These are phyloP conservation scores for Takifugu ocellatus DNA, from an alignment of 2,797 vertebrate genomes.

Conservation along the genomic window DNA sequence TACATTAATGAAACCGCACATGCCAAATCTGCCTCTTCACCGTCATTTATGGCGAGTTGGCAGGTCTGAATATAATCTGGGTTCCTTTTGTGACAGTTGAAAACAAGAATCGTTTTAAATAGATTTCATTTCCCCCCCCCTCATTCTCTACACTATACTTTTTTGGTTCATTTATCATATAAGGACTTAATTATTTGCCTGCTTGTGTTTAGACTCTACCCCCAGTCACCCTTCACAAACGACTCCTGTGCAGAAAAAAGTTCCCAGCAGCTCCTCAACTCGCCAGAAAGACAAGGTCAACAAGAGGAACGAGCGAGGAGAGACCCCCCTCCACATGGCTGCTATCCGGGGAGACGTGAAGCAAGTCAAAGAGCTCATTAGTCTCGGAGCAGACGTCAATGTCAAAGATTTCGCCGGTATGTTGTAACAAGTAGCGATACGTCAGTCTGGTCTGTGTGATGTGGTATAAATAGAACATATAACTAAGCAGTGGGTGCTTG, in stretches of 20 bases:
- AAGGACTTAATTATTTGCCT: slow-evolving; percentile 1
- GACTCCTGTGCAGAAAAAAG: slow-evolving; percentile 90
- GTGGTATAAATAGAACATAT: slow-evolving; percentile 9
- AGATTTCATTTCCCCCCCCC: background rate
- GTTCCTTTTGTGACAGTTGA: too few relatives aligned
- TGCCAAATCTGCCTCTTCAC: background rate
- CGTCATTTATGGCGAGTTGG: background rate
- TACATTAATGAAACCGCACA: too few relatives aligned
- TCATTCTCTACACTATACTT: background rate
- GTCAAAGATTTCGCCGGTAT: slow-evolving; percentile 99
- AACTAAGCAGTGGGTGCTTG: slow-evolving; percentile 19
- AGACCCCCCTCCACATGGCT: slow-evolving; percentile 97
- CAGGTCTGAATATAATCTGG: background rate
- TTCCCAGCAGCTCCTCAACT: slow-evolving; percentile 85
- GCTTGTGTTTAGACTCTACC: slow-evolving; percentile 81
- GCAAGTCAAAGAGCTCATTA: slow-evolving; percentile 96
- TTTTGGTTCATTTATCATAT: slow-evolving; percentile 16
- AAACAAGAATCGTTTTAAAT: too few relatives aligned
- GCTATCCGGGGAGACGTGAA: slow-evolving; percentile 96
- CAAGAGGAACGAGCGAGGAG: slow-evolving; percentile 96
- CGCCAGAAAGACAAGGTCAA: slow-evolving; percentile 99
- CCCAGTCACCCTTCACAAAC: slow-evolving; percentile 92
- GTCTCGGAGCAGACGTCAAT: slow-evolving; percentile 95
- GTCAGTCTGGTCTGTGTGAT: slow-evolving; percentile 14
- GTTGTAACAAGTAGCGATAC: slow-evolving; percentile 9